Base-by-base conservation (phyloP, 2,888 invertebrate species). In the Imbricaverruca yamaguchii region DNA sequence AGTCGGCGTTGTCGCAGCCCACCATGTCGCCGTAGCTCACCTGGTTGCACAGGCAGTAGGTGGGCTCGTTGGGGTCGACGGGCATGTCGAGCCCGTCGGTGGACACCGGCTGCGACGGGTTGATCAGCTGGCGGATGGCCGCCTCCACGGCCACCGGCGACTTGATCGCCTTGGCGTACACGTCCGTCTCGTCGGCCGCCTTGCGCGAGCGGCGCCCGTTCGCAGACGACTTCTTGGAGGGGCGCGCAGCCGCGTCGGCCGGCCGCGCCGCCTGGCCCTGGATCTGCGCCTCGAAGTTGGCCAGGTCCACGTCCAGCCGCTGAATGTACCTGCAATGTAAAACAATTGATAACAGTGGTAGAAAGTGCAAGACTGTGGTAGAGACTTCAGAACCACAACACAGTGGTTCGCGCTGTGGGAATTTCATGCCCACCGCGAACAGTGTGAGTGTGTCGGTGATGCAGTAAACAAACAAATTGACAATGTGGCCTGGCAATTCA, bases 11-110 rank as follows among this genome's bases (percentile, higher is more conserved):
- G 88, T 97, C 97, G 90, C 97, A 97, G 84, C 94, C 95, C 86
- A 97, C 96, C 97, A 97, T 97, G 89, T 97, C 95, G 81, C 97
- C 97, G 85, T 96, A 97, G 57, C 96, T 96, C 80, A 84, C 84
- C 91, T 98, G 98, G 88, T 98, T 97, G 86, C 98, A 99, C 65
- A 97, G 89, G 87, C 98, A 99, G 87, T 99, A 99, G 0, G 97
- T 98, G 0, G 98, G 98, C 87, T 99, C 98, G 86, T 98, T 98
- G 0, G 98, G 98, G 90, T 99, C 90, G 1, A 91, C 90, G 8
- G 90, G 90, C 90, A 91, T 91, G 85, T 91, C 90, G 80, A 90
- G 85, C 1, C 90, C 89, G 83, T 90, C 98, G 84, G 96, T 94
- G 0, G 95, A 79, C 23, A 79, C 78, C 23, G 57, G 56, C 57